Evolutionary conservation across 2,113 vertebrate species (phyloP).

Genomic region (Trematomus loennbergii): DNA sequence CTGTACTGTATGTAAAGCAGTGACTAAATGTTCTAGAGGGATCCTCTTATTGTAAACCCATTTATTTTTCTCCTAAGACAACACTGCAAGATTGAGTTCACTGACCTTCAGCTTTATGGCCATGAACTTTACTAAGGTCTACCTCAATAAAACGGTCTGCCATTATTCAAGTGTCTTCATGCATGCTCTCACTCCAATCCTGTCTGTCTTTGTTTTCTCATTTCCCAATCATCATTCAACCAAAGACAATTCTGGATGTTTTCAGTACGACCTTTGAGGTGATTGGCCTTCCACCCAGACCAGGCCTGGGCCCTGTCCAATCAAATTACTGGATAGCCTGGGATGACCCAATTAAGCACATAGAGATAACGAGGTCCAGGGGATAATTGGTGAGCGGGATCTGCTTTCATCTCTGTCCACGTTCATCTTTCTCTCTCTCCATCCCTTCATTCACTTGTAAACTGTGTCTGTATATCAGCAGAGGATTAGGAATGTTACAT

Average conservation of each 20-base stretch:
- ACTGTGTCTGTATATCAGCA: background rate
- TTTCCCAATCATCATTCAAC: constrained; percentile 24
- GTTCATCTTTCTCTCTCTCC: constrained; percentile 4
- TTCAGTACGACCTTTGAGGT: constrained; percentile 48
- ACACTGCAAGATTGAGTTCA: background rate
- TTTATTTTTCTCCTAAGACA: background rate
- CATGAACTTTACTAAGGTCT: constrained; percentile 47
- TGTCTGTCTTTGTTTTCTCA: constrained; percentile 15
- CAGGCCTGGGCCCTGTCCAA: constrained; percentile 14
- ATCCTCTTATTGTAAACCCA: background rate
- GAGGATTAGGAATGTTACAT: background rate
- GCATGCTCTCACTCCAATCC: constrained; percentile 2
- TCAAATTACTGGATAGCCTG: constrained; percentile 39
- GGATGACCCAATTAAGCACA: constrained; percentile 24
- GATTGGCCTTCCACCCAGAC: constrained; percentile 43
- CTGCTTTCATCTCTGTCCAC: constrained; percentile 20
- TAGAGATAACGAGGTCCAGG: constrained; percentile 47
- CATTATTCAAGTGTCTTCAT: constrained; percentile 13
- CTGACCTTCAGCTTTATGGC: constrained; percentile 44
- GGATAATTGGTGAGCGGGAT: constrained; percentile 45
- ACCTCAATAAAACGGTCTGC: background rate
- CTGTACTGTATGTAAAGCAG: background rate
- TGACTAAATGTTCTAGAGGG: background rate
- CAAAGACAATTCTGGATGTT: constrained; percentile 25
- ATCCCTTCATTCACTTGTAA: background rate